phyloP scores from a whole-genome alignment of 2,888 invertebrate genomes.

The Ophioninae sp. region DNA sequence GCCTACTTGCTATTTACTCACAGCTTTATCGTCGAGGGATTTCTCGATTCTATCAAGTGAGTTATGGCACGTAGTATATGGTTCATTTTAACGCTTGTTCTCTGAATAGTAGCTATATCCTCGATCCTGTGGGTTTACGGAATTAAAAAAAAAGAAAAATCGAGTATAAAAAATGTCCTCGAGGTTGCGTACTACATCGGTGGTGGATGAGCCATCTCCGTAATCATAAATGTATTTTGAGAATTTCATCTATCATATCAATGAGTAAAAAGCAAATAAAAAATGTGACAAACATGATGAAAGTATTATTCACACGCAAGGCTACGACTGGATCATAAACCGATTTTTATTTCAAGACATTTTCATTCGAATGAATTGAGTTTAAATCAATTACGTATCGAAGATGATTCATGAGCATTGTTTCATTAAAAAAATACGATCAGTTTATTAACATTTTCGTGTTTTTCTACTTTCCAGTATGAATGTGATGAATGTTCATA shows the following conservation, averaged over 20 bases:
- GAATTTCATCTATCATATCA: constrained; percentile 1
- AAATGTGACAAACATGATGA: neutral
- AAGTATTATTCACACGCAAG: constrained; percentile 4
- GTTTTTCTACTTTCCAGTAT: neutral
- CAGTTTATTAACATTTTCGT: too few species aligned
- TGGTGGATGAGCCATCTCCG: constrained; percentile 21
- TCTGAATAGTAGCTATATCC: neutral
- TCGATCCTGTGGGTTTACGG: neutral
- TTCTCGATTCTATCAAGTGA: constrained; percentile 49
- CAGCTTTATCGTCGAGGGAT: constrained; percentile 45
- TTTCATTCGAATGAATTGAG: neutral
- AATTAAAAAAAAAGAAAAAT: neutral
- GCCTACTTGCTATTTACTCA: constrained; percentile 36
- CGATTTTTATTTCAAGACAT: neutral
- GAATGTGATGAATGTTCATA: neutral
- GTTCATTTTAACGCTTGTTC: constrained; percentile 43
- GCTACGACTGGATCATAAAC: neutral
- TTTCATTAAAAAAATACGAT: too few species aligned
- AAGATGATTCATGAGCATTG: neutral
- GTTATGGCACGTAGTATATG: constrained; percentile 36
- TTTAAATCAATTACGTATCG: neutral
- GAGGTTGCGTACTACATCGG: neutral
- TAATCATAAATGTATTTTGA: constrained; percentile 6
- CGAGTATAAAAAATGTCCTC: neutral
- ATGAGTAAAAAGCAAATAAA: neutral